Conservation (phyloP, 2,797 vertebrate genomes). For the Eutrigla gurnardus region DNA sequence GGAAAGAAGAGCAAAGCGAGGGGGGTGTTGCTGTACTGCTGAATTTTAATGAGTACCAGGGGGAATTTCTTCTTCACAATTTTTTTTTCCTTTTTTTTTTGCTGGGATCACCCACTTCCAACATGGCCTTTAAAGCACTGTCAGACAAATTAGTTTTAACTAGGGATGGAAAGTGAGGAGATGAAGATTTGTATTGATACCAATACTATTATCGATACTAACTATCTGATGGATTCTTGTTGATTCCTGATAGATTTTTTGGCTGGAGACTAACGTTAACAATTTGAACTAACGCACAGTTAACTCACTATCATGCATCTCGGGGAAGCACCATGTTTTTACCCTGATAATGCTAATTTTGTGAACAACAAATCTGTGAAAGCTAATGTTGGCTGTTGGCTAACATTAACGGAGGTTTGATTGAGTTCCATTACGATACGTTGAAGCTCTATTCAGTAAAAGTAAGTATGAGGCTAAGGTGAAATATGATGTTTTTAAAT, state of each 20-base stretch:
- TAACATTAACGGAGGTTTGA: neutral
- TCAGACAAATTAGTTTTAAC: conserved; percentile 75
- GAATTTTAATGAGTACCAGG: conserved; percentile 87
- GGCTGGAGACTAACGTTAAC: neutral
- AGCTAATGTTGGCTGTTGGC: too few species aligned
- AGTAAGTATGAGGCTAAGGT: neutral
- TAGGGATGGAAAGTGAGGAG: neutral
- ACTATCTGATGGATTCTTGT: neutral
- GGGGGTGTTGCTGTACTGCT: conserved; percentile 67
- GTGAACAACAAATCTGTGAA: too few species aligned
- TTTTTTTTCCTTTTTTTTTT: conserved; percentile 58
- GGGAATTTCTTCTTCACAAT: conserved; percentile 83
- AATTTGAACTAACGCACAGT: too few species aligned
- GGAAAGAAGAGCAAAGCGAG: conserved; percentile 51
- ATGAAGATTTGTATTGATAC: neutral
- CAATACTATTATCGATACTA: neutral
- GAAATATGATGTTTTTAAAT: neutral
- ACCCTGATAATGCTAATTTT: too few species aligned
- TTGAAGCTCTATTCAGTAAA: neutral
- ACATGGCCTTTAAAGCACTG: conserved; percentile 75
- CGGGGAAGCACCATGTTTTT: too few species aligned
- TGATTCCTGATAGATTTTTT: neutral
- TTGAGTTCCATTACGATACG: neutral
- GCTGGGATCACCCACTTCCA: conserved; percentile 57
- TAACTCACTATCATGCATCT: too few species aligned